These are phyloP conservation scores for Ptychoptera contaminata DNA, from an alignment of 2,888 invertebrate genomes.

Conservation along the genomic window DNA sequence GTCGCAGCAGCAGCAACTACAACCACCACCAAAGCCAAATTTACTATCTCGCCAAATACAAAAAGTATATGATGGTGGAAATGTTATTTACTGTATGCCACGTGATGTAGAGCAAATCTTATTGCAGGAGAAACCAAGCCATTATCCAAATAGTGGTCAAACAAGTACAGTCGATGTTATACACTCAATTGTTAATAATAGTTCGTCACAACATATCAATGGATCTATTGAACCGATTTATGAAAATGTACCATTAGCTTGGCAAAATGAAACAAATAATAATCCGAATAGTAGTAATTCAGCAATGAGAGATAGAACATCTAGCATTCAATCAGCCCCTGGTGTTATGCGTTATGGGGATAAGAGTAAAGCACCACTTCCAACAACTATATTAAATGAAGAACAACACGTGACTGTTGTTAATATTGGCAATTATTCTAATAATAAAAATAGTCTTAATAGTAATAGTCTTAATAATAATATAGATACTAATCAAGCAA, in stretches of 20 bases:
- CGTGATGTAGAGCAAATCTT: slow-evolving; percentile 1
- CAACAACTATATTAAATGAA: slow-evolving; percentile 15
- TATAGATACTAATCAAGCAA: too few relatives aligned
- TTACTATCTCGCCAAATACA: slow-evolving; percentile 42
- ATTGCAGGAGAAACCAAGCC: neutral
- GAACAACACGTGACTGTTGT: too few relatives aligned
- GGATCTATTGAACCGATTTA: slow-evolving; percentile 63
- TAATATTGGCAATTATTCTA: too few relatives aligned
- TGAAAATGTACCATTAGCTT: slow-evolving; percentile 61
- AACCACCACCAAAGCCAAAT: slow-evolving; percentile 37
- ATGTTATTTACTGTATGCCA: slow-evolving; percentile 9
- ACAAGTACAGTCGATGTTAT: neutral
- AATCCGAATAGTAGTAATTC: slow-evolving; percentile 21
- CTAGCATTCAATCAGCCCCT: slow-evolving; percentile 56
- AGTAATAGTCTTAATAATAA: too few relatives aligned
- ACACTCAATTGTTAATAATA: slow-evolving; percentile 12
- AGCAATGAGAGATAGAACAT: slow-evolving; percentile 35
- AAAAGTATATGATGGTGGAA: slow-evolving; percentile 39
- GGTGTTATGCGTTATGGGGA: slow-evolving; percentile 35
- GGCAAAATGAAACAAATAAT: slow-evolving; percentile 29
- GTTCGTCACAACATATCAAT: slow-evolving; percentile 25
- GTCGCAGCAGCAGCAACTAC: slow-evolving; percentile 38
- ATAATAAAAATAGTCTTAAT: too few relatives aligned
- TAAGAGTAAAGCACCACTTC: slow-evolving; percentile 29
- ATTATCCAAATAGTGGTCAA: neutral